These are phyloP conservation scores for Tenthredo livida DNA, from an alignment of 2,888 invertebrate genomes.

Conservation along the genomic window DNA sequence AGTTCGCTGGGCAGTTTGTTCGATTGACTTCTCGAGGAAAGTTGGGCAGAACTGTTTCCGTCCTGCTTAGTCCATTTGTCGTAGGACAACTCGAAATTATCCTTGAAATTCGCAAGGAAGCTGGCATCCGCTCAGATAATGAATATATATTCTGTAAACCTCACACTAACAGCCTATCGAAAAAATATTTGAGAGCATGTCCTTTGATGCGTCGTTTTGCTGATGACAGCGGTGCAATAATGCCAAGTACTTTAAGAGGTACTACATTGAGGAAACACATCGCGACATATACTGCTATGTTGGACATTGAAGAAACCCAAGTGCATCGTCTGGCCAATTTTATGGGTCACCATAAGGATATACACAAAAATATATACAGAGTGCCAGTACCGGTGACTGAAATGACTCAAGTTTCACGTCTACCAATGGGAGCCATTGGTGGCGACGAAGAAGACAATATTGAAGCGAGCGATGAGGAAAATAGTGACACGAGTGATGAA, in stretches of 20 bases:
- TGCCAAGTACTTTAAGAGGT: conserved; percentile 20
- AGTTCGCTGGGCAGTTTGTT: not conserved
- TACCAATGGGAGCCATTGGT: conserved; percentile 57
- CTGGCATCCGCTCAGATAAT: not conserved
- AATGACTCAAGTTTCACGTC: conserved; percentile 61
- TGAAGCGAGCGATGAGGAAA: not conserved
- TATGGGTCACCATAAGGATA: conserved; percentile 3
- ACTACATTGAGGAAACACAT: conserved; percentile 24
- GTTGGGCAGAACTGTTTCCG: not conserved
- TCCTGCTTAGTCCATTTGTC: not conserved
- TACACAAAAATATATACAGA: conserved; percentile 57
- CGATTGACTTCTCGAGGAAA: not conserved
- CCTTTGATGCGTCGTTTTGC: not conserved
- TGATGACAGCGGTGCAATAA: not conserved
- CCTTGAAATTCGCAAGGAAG: not conserved
- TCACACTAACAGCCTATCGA: not conserved
- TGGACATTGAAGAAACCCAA: conserved; percentile 26
- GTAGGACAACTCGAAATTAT: not conserved
- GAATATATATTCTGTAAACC: not conserved
- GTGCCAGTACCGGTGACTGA: conserved; percentile 61
- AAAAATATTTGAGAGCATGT: not conserved
- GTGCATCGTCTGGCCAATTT: not conserved
- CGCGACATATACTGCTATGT: conserved; percentile 34
- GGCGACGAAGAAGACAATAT: not conserved
- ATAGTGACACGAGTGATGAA: not conserved